Percentiles rank a stretch among this genome's conserved stretches.
Evolutionary conservation across 2,113 vertebrate genomes (phyloP).

Genomic region (Gymnorhina tibicen): DNA sequence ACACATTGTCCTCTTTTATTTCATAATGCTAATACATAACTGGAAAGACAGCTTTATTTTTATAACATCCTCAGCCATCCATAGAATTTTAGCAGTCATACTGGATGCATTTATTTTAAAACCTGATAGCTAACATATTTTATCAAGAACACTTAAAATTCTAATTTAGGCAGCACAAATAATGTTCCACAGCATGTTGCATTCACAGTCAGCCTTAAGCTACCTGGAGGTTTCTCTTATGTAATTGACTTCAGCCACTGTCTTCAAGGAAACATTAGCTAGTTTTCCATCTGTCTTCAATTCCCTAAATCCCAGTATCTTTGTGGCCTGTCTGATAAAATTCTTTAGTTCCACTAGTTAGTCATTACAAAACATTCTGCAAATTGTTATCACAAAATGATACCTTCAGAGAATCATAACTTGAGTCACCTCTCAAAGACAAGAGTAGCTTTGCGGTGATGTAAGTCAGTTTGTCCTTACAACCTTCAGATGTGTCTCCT

Average conservation of each 20-base stretch:
- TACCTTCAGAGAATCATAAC: not conserved
- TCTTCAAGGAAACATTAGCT: not conserved
- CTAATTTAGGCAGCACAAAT: not conserved
- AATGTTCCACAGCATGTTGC: not conserved
- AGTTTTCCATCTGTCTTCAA: not conserved
- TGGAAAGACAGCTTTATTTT: slow-evolving; percentile 8
- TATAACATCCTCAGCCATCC: not conserved
- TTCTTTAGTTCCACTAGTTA: not conserved
- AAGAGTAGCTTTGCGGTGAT: not conserved
- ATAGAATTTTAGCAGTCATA: not conserved
- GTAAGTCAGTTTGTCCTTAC: not conserved
- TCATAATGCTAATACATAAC: not conserved
- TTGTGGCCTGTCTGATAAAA: not conserved
- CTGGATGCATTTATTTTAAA: not conserved
- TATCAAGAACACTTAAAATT: not conserved
- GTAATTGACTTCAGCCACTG: not conserved
- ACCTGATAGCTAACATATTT: not conserved
- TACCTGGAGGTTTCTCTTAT: not conserved
- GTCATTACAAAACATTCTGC: not conserved
- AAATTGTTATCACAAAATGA: not conserved
- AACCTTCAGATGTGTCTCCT: not conserved
- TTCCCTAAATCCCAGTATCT: not conserved
- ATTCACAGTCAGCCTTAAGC: not conserved
- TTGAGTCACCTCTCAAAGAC: not conserved
- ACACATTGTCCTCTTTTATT: not conserved